Evolutionary conservation across 2,113 vertebrate species (phyloP).

Genomic region (Taxidea taxus): DNA sequence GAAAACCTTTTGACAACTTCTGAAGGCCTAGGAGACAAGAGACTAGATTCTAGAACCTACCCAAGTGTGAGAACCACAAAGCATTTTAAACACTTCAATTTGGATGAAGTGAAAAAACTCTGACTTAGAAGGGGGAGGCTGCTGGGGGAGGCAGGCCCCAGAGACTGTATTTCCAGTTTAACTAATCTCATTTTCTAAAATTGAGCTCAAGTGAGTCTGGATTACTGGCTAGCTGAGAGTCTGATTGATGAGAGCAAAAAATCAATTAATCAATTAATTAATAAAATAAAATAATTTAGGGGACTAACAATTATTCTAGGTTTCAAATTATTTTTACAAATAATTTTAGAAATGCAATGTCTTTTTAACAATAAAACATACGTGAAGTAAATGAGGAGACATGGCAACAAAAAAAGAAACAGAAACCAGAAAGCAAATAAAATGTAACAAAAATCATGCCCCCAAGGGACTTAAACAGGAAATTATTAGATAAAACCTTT

Average conservation of each 20-base stretch:
- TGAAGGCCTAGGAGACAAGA: accelerated
- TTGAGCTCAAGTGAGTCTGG: background rate
- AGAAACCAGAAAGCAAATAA: background rate
- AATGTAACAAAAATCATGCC: background rate
- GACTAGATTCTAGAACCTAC: accelerated
- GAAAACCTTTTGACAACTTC: no score
- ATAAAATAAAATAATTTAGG: background rate
- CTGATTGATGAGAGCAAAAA: background rate
- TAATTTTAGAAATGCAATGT: background rate
- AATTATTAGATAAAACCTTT: no score
- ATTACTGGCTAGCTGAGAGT: background rate
- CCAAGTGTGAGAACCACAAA: accelerated
- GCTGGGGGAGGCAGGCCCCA: accelerated
- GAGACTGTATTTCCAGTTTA: background rate
- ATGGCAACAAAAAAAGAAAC: background rate
- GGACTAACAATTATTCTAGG: background rate
- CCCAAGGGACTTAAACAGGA: accelerated
- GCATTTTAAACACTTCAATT: background rate
- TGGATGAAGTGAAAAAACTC: background rate
- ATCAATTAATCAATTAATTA: no score
- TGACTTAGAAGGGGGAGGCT: no score
- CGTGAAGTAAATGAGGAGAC: background rate
- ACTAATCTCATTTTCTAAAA: background rate
- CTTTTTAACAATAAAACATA: background rate
- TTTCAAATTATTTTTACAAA: background rate